Base-by-base conservation (phyloP, 2,797 vertebrate genomes). In the Scarus forsteni region DNA sequence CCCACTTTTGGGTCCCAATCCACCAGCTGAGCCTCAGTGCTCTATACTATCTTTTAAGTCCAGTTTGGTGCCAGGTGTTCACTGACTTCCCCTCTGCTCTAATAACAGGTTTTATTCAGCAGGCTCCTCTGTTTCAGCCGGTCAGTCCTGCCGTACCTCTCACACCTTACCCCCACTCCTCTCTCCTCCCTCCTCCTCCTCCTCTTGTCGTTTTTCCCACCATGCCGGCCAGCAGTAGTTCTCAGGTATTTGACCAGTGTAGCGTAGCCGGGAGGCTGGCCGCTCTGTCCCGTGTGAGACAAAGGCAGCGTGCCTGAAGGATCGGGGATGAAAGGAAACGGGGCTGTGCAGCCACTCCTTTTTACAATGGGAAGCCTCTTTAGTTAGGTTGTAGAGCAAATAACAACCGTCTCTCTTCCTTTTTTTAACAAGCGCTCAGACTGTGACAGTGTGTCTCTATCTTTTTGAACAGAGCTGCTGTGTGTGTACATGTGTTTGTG, bases 361-460 rank as follows among this genome's bases (percentile, higher is more conserved):
- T 93, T 93, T 92, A 93, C 92, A 94, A 94, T 90, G 89, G 89
- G 88, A 85, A 83, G 69, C 88, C 83, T 90, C 87, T 86, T 92
- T 80, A 81, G 87, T 72, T 75, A 92, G 89, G 86, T 80, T 90
- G 85, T 87, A 88, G 86, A 90, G 90, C 90, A 93, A 92, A 93
- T 88, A 90, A 82, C 83, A 80, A 87, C 75, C 83, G 84, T 86
- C 75, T 89, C 75, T 79, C 77, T 84, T 72, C 55, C 64, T 75
- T 79, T 75, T 70, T 85, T 54, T 67, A 87, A 87, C 88, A 83
- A 89, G 89, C 73, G 48, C 60, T 3, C 16, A 77, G 57, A 67
- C 59, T 66, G 69, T 80, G 59, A 78, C 75, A 76, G 69, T 67
- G 56, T 73, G 65, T 69, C 64, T 82, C 70, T 68, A 61, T 85